Evolutionary conservation across 2,113 vertebrate genomes (phyloP), one percentile per base, ranked within the genome.

Genomic region (Rousettus leschenaultii): DNA sequence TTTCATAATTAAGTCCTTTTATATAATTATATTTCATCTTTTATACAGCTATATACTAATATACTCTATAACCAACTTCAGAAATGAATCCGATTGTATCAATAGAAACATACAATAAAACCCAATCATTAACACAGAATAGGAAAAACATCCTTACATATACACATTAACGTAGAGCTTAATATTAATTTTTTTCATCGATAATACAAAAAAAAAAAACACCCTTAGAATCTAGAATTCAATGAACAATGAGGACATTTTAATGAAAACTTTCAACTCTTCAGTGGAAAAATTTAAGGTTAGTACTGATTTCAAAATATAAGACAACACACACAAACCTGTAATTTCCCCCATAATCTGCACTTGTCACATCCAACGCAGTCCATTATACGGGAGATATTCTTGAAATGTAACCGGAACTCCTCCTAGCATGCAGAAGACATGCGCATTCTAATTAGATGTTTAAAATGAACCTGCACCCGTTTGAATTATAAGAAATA

Each of bases 351-450:
- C 99, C 99, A 99, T 26, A 99, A 97, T 4, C 99, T 99, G 98
- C 99, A 99, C 78, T 99, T 99, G 96, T 99, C 99, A 98, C 99
- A 99, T 92, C 99, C 99, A 65, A 99, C 99, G 78, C 99, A 99
- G 98, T 99, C 99, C 99, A 99, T 99, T 98, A 99, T 99, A 83
- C 99, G 99, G 40, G 99, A 99, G 98, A 99, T 99, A 97, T 99
- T 99, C 94, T 99, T 99, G 97, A 99, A 99, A 95, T 99, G 99
- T 45, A 99, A 98, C 16, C 99, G 98, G 97, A 99, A 99, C 94
- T 99, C 99, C 97, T 99, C 99, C 99, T 99, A 91, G 89, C 53
- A 89, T 71, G 38, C 26, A 96, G 84, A 63, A 94, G 85, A 97
- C 45, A 35, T 3, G 19, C 96, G 88, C 28, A 74, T 0, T 88